These are phyloP conservation scores for Drosophila murphyi DNA, from an alignment of 1,140 invertebrate species.

Conservation along the genomic window DNA sequence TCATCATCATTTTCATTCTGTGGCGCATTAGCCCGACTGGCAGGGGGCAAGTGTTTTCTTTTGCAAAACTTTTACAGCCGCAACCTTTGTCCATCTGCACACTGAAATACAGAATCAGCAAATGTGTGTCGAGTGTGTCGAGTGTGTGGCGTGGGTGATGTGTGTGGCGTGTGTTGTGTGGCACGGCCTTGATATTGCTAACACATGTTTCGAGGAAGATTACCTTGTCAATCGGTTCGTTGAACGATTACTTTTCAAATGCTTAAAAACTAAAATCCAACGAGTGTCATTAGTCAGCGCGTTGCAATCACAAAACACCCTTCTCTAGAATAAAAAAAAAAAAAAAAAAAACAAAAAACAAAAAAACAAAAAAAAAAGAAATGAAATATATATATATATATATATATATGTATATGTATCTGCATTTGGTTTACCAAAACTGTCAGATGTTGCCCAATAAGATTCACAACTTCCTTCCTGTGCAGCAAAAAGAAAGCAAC, in stretches of 20 bases:
- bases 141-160: constrained; percentile 1
- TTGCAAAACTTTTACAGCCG: constrained; percentile 51
- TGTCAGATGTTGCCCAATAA: constrained; percentile 59
- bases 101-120: not conserved
- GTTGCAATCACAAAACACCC: constrained; percentile 15
- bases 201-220: constrained; percentile 73
- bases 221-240: constrained; percentile 79
- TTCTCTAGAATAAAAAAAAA: constrained; percentile 1
- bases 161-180: constrained; percentile 22
- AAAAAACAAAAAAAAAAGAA: not conserved
- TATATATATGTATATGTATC: constrained; percentile 8
- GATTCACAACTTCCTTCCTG: constrained; percentile 77
- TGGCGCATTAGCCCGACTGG: constrained; percentile 28
- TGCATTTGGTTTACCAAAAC: constrained; percentile 48
- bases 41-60: constrained; percentile 7
- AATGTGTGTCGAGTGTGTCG: constrained; percentile 8
- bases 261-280: constrained; percentile 55
- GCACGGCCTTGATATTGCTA: constrained; percentile 69
- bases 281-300: not conserved
- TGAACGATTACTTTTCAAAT: constrained; percentile 76
- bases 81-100: constrained; percentile 49
- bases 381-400: constrained; percentile 35
- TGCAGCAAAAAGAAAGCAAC: constrained; percentile 50
- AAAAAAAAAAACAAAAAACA: constrained; percentile 18
- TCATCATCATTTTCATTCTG: constrained; percentile 38